These are phyloP conservation scores for Paracanthobrama guichenoti DNA, from an alignment of 2,113 vertebrate genomes.

Conservation along the genomic window DNA sequence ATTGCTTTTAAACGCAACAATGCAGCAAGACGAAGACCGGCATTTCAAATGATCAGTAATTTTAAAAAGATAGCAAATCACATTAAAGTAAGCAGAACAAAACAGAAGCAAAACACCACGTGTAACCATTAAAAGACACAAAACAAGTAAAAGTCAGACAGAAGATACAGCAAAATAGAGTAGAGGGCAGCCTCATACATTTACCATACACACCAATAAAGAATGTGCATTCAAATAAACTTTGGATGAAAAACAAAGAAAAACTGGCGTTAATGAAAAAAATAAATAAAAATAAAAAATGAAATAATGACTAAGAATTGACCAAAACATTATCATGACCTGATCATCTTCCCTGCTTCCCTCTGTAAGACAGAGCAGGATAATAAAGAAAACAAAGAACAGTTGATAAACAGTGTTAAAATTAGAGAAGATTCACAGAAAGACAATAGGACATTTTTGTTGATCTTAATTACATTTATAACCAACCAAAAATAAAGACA, in stretches of 20 bases:
- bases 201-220: neutral
- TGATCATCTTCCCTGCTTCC: slow-evolving; percentile 84
- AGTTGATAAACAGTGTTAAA: neutral
- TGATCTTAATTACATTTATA: neutral
- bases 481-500: neutral
- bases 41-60: slow-evolving; percentile 7
- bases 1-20: slow-evolving; percentile 34
- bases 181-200: neutral
- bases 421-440: neutral
- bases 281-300: neutral
- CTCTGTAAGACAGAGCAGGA: slow-evolving; percentile 78
- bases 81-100: neutral
- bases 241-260: slow-evolving; percentile 22
- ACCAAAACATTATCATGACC: slow-evolving; percentile 75
- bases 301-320: neutral
- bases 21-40: neutral
- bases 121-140: slow-evolving; percentile 9
- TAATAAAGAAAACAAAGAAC: slow-evolving; percentile 35
- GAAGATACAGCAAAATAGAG: neutral
- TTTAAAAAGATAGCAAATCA: slow-evolving; percentile 9
- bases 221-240: neutral
- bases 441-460: neutral
- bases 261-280: slow-evolving; percentile 38
- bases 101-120: neutral
- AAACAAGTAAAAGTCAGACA: neutral